Conservation (phyloP, 2,113 vertebrate species). For the Chaenogobius annularis region DNA sequence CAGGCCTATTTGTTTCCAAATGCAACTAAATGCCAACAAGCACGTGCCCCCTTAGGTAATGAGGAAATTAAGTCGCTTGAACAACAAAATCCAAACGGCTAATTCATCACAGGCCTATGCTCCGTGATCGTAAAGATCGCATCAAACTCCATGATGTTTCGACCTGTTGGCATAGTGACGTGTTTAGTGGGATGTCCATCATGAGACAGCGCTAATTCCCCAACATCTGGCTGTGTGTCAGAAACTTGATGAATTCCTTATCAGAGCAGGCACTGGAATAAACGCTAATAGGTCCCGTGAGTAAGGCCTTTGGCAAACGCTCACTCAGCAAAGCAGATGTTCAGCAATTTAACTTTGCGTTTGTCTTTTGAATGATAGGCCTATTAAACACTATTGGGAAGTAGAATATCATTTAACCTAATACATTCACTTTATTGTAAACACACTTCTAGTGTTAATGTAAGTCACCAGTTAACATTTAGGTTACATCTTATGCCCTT, state of each 20-base stretch:
- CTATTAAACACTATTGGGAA: conserved; percentile 60
- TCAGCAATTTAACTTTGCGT: conserved; percentile 60
- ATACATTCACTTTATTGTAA: too few species aligned
- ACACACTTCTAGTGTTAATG: too few species aligned
- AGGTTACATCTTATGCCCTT: not conserved
- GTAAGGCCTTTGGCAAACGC: conserved; percentile 59
- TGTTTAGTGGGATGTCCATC: conserved; percentile 60
- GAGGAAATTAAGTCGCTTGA: conserved; percentile 29
- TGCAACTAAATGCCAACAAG: conserved; percentile 35
- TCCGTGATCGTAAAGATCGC: not conserved
- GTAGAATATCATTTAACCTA: conserved; percentile 9
- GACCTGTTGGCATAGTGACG: conserved; percentile 16
- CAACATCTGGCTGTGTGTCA: conserved; percentile 76
- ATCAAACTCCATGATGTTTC: conserved; percentile 39
- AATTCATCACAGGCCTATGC: not conserved
- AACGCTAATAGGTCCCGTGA: conserved; percentile 72
- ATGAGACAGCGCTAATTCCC: conserved; percentile 66
- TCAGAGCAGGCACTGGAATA: conserved; percentile 64
- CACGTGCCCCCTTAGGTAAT: conserved; percentile 31
- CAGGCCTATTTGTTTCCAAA: conserved; percentile 66
- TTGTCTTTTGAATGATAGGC: conserved; percentile 70
- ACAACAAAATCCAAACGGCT: not conserved
- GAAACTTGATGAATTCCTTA: conserved; percentile 76
- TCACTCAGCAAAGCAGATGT: conserved; percentile 74
- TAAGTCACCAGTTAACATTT: conserved; percentile 26